phyloP scores from a whole-genome alignment of 2,888 invertebrate genomes.

The Cosmia pyralina region DNA sequence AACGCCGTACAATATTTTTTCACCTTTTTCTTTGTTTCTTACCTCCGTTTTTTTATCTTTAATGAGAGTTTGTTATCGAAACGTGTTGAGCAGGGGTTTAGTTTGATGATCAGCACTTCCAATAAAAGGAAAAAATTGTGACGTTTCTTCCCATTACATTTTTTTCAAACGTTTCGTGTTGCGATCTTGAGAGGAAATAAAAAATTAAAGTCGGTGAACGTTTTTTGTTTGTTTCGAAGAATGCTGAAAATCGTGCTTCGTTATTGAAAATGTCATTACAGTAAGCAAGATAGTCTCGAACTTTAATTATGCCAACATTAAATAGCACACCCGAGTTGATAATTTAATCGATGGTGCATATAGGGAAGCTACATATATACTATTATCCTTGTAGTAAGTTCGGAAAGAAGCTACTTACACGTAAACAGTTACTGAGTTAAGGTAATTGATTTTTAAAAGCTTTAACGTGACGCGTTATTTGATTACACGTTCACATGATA shows the following conservation, averaged over 20 bases:
- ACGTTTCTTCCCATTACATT: conserved; percentile 32
- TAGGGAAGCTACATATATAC: conserved; percentile 1
- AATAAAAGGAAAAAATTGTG: conserved; percentile 45
- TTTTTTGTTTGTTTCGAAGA: conserved; percentile 27
- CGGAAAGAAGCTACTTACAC: conserved; percentile 14
- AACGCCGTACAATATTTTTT: conserved; percentile 50
- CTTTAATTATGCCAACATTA: neutral
- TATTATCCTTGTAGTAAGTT: conserved; percentile 11
- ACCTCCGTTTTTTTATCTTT: conserved; percentile 37
- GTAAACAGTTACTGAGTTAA: conserved; percentile 66
- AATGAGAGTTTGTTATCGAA: conserved; percentile 62
- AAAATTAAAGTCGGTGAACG: conserved; percentile 4
- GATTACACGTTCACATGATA: conserved; percentile 80
- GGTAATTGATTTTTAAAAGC: conserved; percentile 77
- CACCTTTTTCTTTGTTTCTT: conserved; percentile 50
- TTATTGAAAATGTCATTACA: conserved; percentile 22
- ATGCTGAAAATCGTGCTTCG: conserved; percentile 32
- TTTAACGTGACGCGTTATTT: conserved; percentile 77
- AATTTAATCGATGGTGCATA: neutral
- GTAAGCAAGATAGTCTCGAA: neutral
- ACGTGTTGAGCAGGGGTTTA: conserved; percentile 61
- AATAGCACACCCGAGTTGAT: neutral
- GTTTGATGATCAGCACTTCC: conserved; percentile 65
- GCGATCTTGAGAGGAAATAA: conserved; percentile 36
- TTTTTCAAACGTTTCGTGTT: conserved; percentile 45